Percentiles rank a stretch among this genome's conserved stretches.
phyloP scores from a whole-genome alignment of 2,797 vertebrate genomes.

The Lates japonicus region DNA sequence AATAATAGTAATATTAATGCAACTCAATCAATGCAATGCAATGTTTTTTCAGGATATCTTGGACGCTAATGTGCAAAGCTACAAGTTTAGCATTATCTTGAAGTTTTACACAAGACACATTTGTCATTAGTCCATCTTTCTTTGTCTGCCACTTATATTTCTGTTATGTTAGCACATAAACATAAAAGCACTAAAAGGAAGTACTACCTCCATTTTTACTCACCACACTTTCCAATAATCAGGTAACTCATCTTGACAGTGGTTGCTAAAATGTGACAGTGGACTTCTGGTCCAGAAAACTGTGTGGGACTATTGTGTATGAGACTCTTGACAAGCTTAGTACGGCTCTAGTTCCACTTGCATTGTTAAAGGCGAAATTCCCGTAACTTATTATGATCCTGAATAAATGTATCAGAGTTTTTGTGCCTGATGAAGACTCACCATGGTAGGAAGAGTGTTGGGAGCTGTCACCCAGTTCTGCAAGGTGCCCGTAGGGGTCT shows the following conservation, averaged over 20 bases:
- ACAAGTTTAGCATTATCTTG: neutral
- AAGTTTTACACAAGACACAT: neutral
- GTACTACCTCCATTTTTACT: neutral
- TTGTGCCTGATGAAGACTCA: slow-evolving; percentile 67
- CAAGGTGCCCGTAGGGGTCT: slow-evolving; percentile 79
- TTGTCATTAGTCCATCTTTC: neutral
- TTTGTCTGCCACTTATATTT: neutral
- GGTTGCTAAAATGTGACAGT: neutral
- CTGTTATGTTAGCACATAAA: neutral
- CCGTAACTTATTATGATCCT: neutral
- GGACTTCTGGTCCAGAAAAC: neutral
- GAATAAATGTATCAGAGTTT: neutral
- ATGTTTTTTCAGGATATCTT: neutral
- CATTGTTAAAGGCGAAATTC: neutral
- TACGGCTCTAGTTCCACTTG: slow-evolving; percentile 1
- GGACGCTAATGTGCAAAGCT: neutral
- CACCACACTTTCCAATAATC: neutral
- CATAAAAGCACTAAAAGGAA: neutral
- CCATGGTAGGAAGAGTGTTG: slow-evolving; percentile 82
- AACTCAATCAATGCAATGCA: too few relatives aligned
- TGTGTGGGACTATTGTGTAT: neutral
- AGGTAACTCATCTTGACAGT: neutral
- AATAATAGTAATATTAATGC: too few relatives aligned
- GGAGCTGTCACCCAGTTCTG: slow-evolving; percentile 75
- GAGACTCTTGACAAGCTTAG: neutral